Evolutionary conservation across 2,888 invertebrate species (phyloP), one percentile per base, ranked within the genome.

Genomic region (Drosophila paranaensis): DNA sequence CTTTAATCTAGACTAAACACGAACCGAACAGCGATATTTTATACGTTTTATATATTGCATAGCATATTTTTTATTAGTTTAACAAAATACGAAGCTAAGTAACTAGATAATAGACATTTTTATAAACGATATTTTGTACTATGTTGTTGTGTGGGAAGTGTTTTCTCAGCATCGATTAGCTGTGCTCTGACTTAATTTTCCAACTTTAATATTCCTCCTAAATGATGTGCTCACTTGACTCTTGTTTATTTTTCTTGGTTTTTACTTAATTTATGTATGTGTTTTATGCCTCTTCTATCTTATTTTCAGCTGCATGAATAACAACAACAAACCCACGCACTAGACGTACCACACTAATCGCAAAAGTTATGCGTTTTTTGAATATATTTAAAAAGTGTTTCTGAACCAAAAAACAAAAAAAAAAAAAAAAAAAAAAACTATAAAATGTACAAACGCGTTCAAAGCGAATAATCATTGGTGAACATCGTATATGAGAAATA

Each of bases 271-370:
- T 68, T 67, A 61, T 64, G 63, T 51, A 78, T 83, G 70, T 76
- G 71, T 82, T 76, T 76, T 77, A 69, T 74, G 71, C 77, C 74
- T 82, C 66, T 79, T 77, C 85, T 72, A 77, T 88, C 86, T 82
- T 89, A 81, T 81, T 92, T 92, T 82, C 92, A 92, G 92, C 92
- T 91, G 92, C 92, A 92, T 92, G 92, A 92, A 92, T 92, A 92
- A 90, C 91, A 91, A 82, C 90, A 81, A 89, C 90, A 88, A 89
- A 85, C 74, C 91, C 90, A 87, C 91, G 91, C 90, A 90, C 90
- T 91, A 89, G 91, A 91, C 90, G 91, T 88, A 90, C 90, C 78
- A 89, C 84, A 81, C 77, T 92, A 76, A 90, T 91, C 82, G 88
- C 88, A 73, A 90, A 90, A 87, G 85, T 91, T 82, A 87, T 91